Percentiles rank a stretch among this genome's conserved stretches.
Evolutionary conservation across 2,888 invertebrate genomes (phyloP).

Genomic region (Linyphia triangularis): DNA sequence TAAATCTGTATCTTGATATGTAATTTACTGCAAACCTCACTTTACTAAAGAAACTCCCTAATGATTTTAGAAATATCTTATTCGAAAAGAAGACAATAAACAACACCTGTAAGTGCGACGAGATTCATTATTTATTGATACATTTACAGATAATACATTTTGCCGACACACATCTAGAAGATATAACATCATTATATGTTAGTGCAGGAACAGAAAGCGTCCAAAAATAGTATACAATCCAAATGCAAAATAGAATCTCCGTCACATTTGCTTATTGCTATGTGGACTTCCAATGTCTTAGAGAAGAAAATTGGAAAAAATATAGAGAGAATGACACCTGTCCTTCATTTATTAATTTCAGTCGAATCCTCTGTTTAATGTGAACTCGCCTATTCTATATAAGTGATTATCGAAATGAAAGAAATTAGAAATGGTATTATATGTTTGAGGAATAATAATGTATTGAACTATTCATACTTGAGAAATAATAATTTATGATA

Average conservation of each 20-base stretch:
- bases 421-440: no score
- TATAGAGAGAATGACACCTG: background rate
- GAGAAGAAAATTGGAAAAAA: background rate
- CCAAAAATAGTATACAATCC: slow-evolving; percentile 62
- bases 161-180: slow-evolving; percentile 65
- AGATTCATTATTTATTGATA: slow-evolving; percentile 73
- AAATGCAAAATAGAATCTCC: slow-evolving; percentile 71
- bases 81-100: background rate
- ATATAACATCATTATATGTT: slow-evolving; percentile 40
- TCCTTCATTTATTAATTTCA: no score
- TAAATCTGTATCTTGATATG: background rate
- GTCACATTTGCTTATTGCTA: slow-evolving; percentile 63
- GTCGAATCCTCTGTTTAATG: no score
- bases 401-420: no score
- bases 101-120: background rate
- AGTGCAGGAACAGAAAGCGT: slow-evolving; percentile 53
- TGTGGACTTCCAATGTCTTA: background rate
- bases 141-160: slow-evolving; percentile 68
- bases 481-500: no score
- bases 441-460: no score
- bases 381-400: no score
- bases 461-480: no score
- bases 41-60: background rate
- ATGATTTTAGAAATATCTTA: background rate
- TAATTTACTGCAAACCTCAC: background rate